Evolutionary conservation across 2,888 invertebrate species (phyloP), one percentile per base, ranked within the genome.

Genomic region (Micoletzkya japonica): DNA sequence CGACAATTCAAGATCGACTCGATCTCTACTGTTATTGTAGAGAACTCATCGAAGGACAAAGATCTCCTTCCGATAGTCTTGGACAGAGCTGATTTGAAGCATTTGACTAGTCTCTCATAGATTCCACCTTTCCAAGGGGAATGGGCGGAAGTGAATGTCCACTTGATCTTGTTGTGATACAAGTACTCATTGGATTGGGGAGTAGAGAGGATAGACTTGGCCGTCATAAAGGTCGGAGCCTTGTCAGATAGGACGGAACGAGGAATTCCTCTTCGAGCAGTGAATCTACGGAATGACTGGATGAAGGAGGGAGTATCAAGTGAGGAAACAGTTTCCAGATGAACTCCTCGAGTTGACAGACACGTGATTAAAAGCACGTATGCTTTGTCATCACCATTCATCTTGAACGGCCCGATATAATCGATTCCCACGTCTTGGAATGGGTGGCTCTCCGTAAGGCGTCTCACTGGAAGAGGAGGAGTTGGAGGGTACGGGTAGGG

Each of bases 91-190:
- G 17, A 10, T 32, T 60, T 60, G 14, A 60, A 10, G 20, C 28
- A 60, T 28, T n/a, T n/a, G 7, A 60, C 32, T 30, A 60, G n/a
- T 36, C 60, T 17, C n/a, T 60, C 60, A 32, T 60, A 60, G 36
- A 60, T 14, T 60, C 60, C 60, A 10, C 60, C 60, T 60, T 60
- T 7, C 30, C 30, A 60, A 28, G 60, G 60, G 20, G 60, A 30
- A 14, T n/a, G 26, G n/a, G 60, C 28, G 7, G 60, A 26, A 28
- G 32, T 60, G 32, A 60, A 60, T n/a, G 7, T 60, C 60, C 60
- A 60, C 32, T 60, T 30, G 24, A 60, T 60, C 10, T 17, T 14
- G 14, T 60, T 17, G 14, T n/a, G 24, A 20, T 14, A 28, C n/a
- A 60, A 10, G 36, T 26, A 60, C 14, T 60, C n/a, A 28, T 17